phyloP scores from a whole-genome alignment of 2,113 vertebrate species.

The Propithecus coquereli region DNA sequence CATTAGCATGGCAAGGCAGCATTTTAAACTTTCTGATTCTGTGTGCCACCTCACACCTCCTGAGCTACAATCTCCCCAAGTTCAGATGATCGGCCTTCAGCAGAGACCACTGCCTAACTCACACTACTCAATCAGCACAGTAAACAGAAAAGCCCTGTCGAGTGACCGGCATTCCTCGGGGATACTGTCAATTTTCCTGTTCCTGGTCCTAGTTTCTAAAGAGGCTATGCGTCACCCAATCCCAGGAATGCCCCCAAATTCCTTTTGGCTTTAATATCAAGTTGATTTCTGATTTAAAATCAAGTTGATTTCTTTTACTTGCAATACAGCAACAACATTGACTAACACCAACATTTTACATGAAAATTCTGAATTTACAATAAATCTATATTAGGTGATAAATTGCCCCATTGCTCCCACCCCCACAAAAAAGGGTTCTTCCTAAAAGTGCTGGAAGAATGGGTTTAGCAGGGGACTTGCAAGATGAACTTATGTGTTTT shows the following conservation, averaged over 20 bases:
- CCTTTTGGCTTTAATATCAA: not conserved
- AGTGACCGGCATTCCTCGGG: accelerated
- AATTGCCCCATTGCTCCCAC: not conserved
- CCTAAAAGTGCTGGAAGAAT: not conserved
- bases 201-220: not conserved
- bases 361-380: not conserved
- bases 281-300: not conserved
- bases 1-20: not conserved
- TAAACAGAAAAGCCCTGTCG: too few relatives aligned
- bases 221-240: not conserved
- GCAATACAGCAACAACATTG: not conserved
- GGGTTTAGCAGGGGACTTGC: not conserved
- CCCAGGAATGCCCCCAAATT: not conserved
- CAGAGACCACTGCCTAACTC: not conserved
- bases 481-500: not conserved
- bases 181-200: not conserved
- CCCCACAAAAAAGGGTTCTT: not conserved
- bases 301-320: not conserved
- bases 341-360: not conserved
- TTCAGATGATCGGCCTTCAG: not conserved
- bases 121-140: not conserved
- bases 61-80: not conserved
- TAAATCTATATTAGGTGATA: not conserved
- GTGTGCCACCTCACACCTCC: not conserved
- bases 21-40: not conserved